Evolutionary conservation across 2,113 vertebrate genomes (phyloP), one percentile per base, ranked within the genome.

Genomic region (Larimichthys polyactis): DNA sequence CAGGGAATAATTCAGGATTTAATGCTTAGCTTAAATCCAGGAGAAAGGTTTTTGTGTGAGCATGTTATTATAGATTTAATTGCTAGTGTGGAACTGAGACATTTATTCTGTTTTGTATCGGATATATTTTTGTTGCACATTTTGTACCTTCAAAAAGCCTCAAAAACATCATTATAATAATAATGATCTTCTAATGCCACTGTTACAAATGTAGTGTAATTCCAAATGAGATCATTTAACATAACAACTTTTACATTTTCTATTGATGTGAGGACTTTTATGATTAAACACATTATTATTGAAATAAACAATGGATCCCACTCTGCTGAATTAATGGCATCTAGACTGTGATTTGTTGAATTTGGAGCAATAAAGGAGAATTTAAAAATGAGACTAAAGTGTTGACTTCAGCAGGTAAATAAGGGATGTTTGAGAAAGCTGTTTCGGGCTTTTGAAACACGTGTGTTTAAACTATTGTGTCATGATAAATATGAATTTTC

Each of bases 1-100:
- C 49, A 46, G 74, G 84, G 82, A 88, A 58, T 71, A 69, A 78
- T 83, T 79, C 55, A 67, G 29, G 44, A 54, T 78, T 66, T 22
- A 73, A 14, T 88, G 62, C 44, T 82, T 43, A 17, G 2, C 27
- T 71, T 48, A 19, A 46, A 46, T 64, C 70, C 17, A 58, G 63
- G 15, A 54, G 48, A 77, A 79, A 58, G 19, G 27, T 7, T 27
- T 27, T 9, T 43, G 20, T 65, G 54, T 27, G 24, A 36, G 14
- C 0, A 63, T 36, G 48, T 19, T 48, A 14, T 29, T 11, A 54
- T 24, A 57, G 17, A 68, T 67, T 7, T 14, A 19, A 55, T 36
- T 71, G 14, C 19, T 4, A 12, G 22, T 49, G 46, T 51, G 24
- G 10, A 51, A 67, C 11, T 9, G 11, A 11, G 19, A 75, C 4